Conservation (phyloP, 2,888 invertebrate genomes). For the Linnaemya tessellans region DNA sequence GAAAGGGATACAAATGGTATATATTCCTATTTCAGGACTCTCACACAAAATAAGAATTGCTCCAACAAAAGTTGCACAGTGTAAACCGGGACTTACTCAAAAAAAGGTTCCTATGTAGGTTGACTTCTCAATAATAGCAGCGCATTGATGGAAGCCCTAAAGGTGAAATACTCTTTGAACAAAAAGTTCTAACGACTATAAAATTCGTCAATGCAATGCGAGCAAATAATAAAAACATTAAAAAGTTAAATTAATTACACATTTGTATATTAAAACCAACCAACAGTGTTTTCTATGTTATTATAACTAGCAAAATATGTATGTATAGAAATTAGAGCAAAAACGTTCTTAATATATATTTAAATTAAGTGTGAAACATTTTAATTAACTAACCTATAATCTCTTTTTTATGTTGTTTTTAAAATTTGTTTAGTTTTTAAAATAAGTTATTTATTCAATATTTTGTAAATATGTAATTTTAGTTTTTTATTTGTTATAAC, state of each 20-base stretch:
- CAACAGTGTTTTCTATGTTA: slow-evolving; percentile 66
- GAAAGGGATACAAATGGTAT: too few relatives aligned
- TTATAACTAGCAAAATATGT: slow-evolving; percentile 55
- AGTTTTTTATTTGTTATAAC: slow-evolving; percentile 54
- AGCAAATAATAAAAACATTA: slow-evolving; percentile 42
- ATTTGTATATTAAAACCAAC: slow-evolving; percentile 70
- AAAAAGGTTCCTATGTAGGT: too few relatives aligned
- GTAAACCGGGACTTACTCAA: too few relatives aligned
- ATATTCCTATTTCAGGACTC: too few relatives aligned
- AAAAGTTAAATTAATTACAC: slow-evolving; percentile 52
- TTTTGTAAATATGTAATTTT: slow-evolving; percentile 51
- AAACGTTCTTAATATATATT: slow-evolving; percentile 56
- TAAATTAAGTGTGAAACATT: slow-evolving; percentile 60
- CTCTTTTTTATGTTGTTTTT: slow-evolving; percentile 64
- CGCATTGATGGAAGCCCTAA: not conserved
- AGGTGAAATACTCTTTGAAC: not conserved
- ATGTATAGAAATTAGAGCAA: slow-evolving; percentile 55
- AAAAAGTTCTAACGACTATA: not conserved
- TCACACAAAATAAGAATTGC: too few relatives aligned
- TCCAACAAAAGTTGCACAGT: too few relatives aligned
- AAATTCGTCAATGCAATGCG: not conserved
- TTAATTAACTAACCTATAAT: slow-evolving; percentile 74
- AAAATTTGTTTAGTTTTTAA: slow-evolving; percentile 61
- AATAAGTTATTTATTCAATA: slow-evolving; percentile 56
- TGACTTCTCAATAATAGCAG: not conserved